Base-by-base conservation (phyloP, 2,797 vertebrate species). In the Trachurus trachurus region DNA sequence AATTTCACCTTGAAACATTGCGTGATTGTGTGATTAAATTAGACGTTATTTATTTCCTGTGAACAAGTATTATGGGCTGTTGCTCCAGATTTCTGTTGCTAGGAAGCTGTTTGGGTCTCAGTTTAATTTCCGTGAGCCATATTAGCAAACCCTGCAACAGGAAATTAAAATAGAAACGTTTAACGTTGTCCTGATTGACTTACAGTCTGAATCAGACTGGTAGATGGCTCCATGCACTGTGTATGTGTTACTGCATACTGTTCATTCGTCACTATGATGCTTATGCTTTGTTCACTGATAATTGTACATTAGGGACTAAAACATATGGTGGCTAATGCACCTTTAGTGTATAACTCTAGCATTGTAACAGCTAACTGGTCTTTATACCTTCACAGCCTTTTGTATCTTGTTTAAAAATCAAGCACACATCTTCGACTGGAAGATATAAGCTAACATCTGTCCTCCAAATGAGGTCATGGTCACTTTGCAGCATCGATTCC, bases 401-500 rank as follows among this genome's bases (percentile, higher is more conserved):
- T 42, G 12, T 42, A 42, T 42, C 10, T 42, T 13, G 40, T 42
- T 42, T 8, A 19, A 9, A 63, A 80, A 31, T n/a, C 22, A 21
- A 57, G 29, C 12, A 34, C 2, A 2, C 56, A 37, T 37, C 3
- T 56, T 49, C 5, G 19, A 42, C 65, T 5, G 9, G 19, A 29
- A 37, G 53, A 22, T 53, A 29, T 17, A 15, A 2, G 16, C 50
- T 37, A 54, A 58, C 69, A 76, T 70, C 57, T 74, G 65, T 67
- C 31, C 22, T 9, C 29, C n/a, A 42, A 62, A 73, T 47, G 49
- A 82, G 52, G 44, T 64, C 70, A 64, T 5, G 80, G 62, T 11
- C 66, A 59, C 40, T 74, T 80, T 60, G 59, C 62, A 50, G 73
- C 40, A 76, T 56, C 47, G 22, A 29, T 71, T 66, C 11, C 50